Evolutionary conservation across 2,888 invertebrate genomes (phyloP), one percentile per base, ranked within the genome.

Genomic region (Micropterix aruncella): DNA sequence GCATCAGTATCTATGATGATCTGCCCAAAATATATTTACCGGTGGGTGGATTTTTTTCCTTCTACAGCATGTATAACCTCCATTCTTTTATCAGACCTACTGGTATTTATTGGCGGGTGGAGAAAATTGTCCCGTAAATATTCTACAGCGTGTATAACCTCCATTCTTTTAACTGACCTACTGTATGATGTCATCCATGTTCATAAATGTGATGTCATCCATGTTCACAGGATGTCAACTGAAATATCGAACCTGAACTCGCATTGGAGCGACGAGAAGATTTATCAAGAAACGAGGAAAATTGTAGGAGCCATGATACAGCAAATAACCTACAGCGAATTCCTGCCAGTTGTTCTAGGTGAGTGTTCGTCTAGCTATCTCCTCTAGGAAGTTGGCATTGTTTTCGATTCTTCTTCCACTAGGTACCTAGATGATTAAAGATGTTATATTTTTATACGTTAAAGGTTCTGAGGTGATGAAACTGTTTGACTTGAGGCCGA

Each of bases 211-310:
- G n/a, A n/a, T n/a, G n/a, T n/a, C n/a, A n/a, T 27, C 27, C 12
- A 27, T 41, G 16, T 37, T 52, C 50, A 75, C 59, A 77, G 82
- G 48, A 72, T 92, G 52, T 86, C 89, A 1, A 71, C 75, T 50
- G 76, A 79, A 52, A 60, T 93, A 37, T 73, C 79, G 3, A 73
- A 74, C 40, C 56, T 89, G 37, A 93, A 93, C 65, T 77, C 79
- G 0, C 84, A 86, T 54, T 93, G 93, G 93, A 82, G 80, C 54
- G 92, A 93, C 56, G 91, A 92, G 57, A 82, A 83, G 57, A 67
- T 87, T 9, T 91, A 83, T 59, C 89, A 90, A 56, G 92, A 92
- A 62, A 78, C 87, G 0, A 70, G 91, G 16, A 80, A 82, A 52
- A 86, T 93, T 42, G 73, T 92, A 2, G 83, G 80, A 1, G 90